Base-by-base conservation (phyloP, 2,888 invertebrate genomes). In the Leptogaster cylindrica region DNA sequence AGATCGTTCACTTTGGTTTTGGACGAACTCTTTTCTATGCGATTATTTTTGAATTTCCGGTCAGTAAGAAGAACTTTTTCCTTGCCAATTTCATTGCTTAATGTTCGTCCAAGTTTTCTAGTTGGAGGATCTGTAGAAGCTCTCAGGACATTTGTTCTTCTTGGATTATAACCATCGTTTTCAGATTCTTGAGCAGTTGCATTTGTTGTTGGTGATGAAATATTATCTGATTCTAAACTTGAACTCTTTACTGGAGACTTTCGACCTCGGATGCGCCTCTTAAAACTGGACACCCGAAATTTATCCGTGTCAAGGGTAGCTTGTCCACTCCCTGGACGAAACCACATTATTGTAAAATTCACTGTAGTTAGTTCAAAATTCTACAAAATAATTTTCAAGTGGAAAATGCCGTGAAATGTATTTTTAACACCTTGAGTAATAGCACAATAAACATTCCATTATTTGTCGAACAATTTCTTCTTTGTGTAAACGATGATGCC, bases 1-100 rank as follows among this genome's bases (percentile, higher is more conserved):
- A 76, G 67, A 51, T 75, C 76, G 33, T 63, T 67, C 28, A 61
- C 33, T 74, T 78, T 79, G 3, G 74, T 75, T 68, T 78, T 78
- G 1, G 78, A 79, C 7, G 78, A 76, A 66, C 78, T 78, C 70
- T 78, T 79, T 71, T 77, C 77, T 27, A 79, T 76, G 31, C 79
- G 77, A 73, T 78, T 79, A 41, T 77, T 77, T 66, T 77, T 77
- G 44, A 75, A 79, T 69, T 79, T 79, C 1, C 76, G 76, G 76
- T 79, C 79, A 28, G 76, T 77, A 25, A 78, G 72, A 10, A 79
- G 66, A 16, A 76, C 73, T 71, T 78, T 78, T 65, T 77, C 77
- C 71, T 78, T 78, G 65, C 75, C 74, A 8, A 68, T 78, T 65
- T 75, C 74, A 6, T 68, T 61, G 6, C 55, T 70, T 3, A 70